Evolutionary conservation across 1,140 invertebrate species (phyloP), one percentile per base, ranked within the genome.

Genomic region (Aphelenchoides fujianensis): DNA sequence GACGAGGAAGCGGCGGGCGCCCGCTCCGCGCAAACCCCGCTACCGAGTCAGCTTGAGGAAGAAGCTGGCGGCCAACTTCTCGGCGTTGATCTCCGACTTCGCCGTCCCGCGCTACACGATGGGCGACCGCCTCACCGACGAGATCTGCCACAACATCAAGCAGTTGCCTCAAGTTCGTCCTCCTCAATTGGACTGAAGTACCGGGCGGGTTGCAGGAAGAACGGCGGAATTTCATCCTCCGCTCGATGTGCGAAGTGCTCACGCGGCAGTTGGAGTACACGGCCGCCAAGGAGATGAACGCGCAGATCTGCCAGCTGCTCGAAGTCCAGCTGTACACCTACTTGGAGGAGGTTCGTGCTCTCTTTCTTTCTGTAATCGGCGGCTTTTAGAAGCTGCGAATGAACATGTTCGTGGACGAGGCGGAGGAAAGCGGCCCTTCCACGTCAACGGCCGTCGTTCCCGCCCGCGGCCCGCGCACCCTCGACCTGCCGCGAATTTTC

Each of bases 201-300:
- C n/a, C 27, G 52, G 2, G 52, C 27, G 19, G n/a, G n/a, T n/a
- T 61, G 32, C n/a, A 66, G 63, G 1, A 35, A 23, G 63, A 66
- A 66, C 63, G 63, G 16, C 63, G 63, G 1, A 30, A 30, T n/a
- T 66, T 66, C 53, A 66, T 66, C 53, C 12, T 66, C 12, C 5
- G 19, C 7, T 59, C 19, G 55, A 59, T 59, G 55, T 59, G 55
- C 19, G 55, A 59, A 59, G 5, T 7, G 5, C 55, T 59, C 5
- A 59, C 5, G 5, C n/a, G 12, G n/a, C 63, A 66, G 53, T 41
- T 66, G 27, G 63, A 34, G 2, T 12, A 30, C 36, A n/a, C 28
- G 12, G 34, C 31, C 19, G 12, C 19, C 27, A 66, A 30, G 31
- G 27, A 66, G 19, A 31, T 66, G 12, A 30, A 31, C 3, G 53